Conservation (phyloP, 2,113 vertebrate species). For the Gopherus evgoodei region DNA sequence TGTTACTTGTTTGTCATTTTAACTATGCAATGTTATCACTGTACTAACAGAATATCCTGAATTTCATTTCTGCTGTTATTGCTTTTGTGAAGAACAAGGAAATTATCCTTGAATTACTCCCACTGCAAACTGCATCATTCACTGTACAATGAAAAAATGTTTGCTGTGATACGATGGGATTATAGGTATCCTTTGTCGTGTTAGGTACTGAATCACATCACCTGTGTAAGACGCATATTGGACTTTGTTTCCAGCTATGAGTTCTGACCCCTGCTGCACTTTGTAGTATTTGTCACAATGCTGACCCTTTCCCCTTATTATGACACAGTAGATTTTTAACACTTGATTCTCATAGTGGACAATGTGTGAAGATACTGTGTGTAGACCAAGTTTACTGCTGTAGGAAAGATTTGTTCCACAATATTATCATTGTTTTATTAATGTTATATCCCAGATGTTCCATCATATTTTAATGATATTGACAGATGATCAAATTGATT, state of each 20-base stretch:
- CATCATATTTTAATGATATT: not conserved
- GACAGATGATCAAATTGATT: not conserved
- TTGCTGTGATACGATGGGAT: not conserved
- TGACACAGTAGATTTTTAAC: not conserved
- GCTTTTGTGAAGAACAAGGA: not conserved
- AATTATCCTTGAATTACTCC: not conserved
- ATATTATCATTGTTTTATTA: not conserved
- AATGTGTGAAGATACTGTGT: not conserved
- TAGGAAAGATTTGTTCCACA: not conserved
- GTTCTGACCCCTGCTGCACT: not conserved
- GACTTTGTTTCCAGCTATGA: not conserved
- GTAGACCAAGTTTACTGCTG: not conserved
- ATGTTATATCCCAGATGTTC: not conserved
- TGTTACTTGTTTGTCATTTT: not conserved
- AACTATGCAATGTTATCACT: not conserved
- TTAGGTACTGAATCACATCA: not conserved
- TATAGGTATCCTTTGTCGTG: not conserved
- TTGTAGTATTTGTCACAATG: not conserved
- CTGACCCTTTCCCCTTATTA: not conserved
- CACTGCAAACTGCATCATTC: not conserved
- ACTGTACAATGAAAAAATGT: not conserved
- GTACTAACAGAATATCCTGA: not conserved
- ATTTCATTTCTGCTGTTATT: not conserved
- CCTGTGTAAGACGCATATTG: not conserved
- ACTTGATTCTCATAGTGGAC: not conserved